Evolutionary conservation across 2,113 vertebrate genomes (phyloP).

Genomic region (Butorides virescens): DNA sequence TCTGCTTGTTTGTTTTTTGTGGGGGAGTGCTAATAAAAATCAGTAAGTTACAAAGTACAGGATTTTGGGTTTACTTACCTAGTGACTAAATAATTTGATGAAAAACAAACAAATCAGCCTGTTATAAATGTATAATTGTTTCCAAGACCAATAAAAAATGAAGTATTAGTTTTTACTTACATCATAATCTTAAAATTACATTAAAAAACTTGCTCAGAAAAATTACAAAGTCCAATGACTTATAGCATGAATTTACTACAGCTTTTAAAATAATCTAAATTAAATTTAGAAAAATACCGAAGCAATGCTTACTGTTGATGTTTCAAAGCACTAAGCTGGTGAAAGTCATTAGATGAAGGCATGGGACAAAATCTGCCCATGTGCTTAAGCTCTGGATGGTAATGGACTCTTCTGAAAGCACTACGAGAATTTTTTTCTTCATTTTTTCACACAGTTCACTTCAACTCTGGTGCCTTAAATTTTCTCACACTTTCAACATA

Average conservation of each 20-base stretch:
- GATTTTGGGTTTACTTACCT: not conserved
- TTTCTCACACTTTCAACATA: not conserved
- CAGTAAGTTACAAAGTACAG: not conserved
- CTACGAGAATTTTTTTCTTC: too few relatives aligned
- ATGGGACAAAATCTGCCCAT: not conserved
- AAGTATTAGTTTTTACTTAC: not conserved
- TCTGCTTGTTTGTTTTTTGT: too few relatives aligned
- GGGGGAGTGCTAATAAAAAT: not conserved
- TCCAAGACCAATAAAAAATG: not conserved
- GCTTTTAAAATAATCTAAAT: not conserved
- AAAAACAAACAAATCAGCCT: not conserved
- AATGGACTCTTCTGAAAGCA: not conserved
- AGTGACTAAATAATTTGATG: not conserved
- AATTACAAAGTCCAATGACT: not conserved
- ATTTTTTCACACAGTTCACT: not conserved
- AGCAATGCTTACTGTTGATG: not conserved
- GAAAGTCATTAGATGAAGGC: not conserved
- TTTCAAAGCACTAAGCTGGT: not conserved
- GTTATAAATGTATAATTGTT: not conserved
- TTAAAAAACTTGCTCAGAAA: not conserved
- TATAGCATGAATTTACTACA: not conserved
- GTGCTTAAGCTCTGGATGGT: not conserved
- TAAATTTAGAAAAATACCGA: not conserved
- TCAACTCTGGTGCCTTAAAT: not conserved
- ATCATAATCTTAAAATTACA: not conserved